A percentile compares a stretch with the other conserved stretches of the same genome.
These are phyloP conservation scores for Malurus splendens DNA, from an alignment of 2,797 vertebrate species.

Conservation along the genomic window DNA sequence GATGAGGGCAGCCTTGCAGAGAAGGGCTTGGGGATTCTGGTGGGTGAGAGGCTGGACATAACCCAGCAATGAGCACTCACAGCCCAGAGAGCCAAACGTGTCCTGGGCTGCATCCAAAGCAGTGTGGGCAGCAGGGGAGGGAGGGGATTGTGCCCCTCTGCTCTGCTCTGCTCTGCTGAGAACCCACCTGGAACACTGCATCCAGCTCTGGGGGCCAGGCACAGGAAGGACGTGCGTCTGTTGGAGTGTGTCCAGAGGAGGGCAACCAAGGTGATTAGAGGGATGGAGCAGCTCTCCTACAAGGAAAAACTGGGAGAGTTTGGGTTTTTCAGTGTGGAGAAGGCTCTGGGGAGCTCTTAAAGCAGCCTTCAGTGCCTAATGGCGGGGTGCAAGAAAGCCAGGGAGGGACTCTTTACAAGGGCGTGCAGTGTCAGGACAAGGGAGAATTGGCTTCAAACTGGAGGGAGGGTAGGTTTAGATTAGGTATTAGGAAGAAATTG, in stretches of 20 bases:
- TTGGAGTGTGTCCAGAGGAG: fast-evolving
- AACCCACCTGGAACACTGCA: fast-evolving
- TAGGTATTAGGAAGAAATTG: background rate
- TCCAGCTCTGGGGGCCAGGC: background rate
- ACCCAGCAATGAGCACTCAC: background rate
- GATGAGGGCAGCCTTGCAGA: fast-evolving
- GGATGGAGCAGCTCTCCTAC: fast-evolving
- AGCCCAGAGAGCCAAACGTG: background rate
- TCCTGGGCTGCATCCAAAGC: background rate
- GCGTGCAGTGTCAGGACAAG: too few species aligned
- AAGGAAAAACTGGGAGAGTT: background rate
- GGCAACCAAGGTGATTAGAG: fast-evolving
- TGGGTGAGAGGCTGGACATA: background rate
- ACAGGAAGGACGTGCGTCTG: too few species aligned
- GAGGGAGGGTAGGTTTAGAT: background rate
- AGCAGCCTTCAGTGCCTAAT: background rate
- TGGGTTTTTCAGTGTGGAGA: background rate
- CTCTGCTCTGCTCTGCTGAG: background rate
- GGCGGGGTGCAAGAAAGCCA: background rate
- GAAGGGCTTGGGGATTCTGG: fast-evolving
- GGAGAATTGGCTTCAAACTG: background rate
- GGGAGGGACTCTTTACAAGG: background rate
- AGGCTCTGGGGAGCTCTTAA: fast-evolving
- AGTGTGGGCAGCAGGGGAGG: background rate
- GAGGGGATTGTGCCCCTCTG: background rate